phyloP scores from a whole-genome alignment of 1,140 invertebrate genomes.

The Lordiphosa clarofinis region DNA sequence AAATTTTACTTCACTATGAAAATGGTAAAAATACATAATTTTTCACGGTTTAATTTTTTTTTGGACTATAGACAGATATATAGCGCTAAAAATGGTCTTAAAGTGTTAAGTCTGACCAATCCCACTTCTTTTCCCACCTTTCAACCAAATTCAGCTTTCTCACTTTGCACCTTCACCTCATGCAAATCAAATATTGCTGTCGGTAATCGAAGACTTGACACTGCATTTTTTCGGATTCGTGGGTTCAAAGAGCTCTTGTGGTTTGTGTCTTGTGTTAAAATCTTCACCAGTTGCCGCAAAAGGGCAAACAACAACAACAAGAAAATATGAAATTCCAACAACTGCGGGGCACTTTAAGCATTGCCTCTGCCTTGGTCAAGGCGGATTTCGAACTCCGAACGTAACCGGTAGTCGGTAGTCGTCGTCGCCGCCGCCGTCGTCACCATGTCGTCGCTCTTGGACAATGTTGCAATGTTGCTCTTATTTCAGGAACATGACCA shows the following conservation, averaged over 20 bases:
- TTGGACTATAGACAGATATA: too few relatives aligned
- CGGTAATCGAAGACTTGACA: constrained; percentile 34
- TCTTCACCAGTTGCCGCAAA: constrained; percentile 42
- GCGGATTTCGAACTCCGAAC: constrained; percentile 26
- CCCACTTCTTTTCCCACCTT: too few relatives aligned
- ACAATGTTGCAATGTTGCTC: constrained; percentile 72
- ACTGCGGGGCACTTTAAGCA: constrained; percentile 35
- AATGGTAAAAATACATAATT: too few relatives aligned
- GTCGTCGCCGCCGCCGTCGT: constrained; percentile 42
- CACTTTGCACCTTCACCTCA: neutral
- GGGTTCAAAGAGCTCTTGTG: constrained; percentile 9
- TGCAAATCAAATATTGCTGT: constrained; percentile 28
- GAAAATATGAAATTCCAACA: constrained; percentile 65
- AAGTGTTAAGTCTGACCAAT: too few relatives aligned
- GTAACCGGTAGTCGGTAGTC: constrained; percentile 38
- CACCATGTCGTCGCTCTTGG: constrained; percentile 67
- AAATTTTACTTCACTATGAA: too few relatives aligned
- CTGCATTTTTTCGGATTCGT: constrained; percentile 15
- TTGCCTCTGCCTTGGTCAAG: constrained; percentile 14
- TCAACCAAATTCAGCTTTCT: too few relatives aligned
- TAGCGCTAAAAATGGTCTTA: too few relatives aligned
- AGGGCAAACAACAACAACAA: constrained; percentile 41
- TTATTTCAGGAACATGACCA: constrained; percentile 71
- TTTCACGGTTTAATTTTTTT: too few relatives aligned
- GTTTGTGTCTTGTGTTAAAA: neutral